A percentile compares a stretch with the other conserved stretches of the same genome.
Evolutionary conservation across 1,140 invertebrate species (phyloP).

Genomic region (Orchesella cincta): DNA sequence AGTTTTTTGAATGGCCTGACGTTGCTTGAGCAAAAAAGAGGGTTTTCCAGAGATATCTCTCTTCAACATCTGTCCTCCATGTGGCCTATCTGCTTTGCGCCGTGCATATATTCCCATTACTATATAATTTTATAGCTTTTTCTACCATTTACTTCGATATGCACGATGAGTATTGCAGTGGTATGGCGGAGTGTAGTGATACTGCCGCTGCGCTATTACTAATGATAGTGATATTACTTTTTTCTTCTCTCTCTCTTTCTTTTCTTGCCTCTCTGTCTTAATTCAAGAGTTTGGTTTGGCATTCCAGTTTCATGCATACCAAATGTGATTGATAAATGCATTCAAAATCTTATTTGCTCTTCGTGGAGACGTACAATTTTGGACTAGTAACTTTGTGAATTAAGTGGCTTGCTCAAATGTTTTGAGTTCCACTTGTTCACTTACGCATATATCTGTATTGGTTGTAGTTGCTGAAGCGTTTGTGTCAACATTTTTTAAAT

Average conservation of each 20-base stretch:
- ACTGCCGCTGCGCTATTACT: slow-evolving; percentile 24
- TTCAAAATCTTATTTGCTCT: not conserved
- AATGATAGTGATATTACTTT: slow-evolving; percentile 26
- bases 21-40: slow-evolving; percentile 20
- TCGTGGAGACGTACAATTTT: too few relatives aligned
- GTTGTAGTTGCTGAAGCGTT: too few relatives aligned
- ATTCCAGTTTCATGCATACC: not conserved
- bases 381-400: too few relatives aligned
- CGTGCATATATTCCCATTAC: slow-evolving; percentile 27
- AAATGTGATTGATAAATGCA: slow-evolving; percentile 1
- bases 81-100: slow-evolving; percentile 23
- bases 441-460: too few relatives aligned
- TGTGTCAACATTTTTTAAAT: too few relatives aligned
- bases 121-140: slow-evolving; percentile 31
- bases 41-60: slow-evolving; percentile 26
- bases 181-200: slow-evolving; percentile 11
- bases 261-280: slow-evolving; percentile 14
- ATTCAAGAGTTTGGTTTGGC: slow-evolving; percentile 1
- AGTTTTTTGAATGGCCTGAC: slow-evolving; percentile 27
- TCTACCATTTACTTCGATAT: slow-evolving; percentile 29
- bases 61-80: slow-evolving; percentile 28
- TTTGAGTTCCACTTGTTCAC: too few relatives aligned
- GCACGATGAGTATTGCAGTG: slow-evolving; percentile 24
- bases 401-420: too few relatives aligned
- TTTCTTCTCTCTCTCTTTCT: not conserved